Conservation (phyloP, 2,888 invertebrate species). For the Nowickia ferox region DNA sequence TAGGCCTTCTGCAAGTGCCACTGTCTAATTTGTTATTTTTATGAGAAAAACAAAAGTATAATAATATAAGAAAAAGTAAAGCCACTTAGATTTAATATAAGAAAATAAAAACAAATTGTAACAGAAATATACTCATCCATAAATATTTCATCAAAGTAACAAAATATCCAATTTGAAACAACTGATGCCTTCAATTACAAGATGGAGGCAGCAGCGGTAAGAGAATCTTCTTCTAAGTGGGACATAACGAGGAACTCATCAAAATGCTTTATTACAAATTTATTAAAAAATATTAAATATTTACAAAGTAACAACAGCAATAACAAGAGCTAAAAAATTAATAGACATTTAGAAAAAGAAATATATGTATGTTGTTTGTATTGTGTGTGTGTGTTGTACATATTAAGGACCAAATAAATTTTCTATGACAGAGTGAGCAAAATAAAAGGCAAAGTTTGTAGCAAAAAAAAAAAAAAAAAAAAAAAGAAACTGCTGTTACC, state of each 20-base stretch:
- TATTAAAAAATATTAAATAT: constrained; percentile 32
- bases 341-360: constrained; percentile 19
- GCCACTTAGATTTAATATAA: no score
- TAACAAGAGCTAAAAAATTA: constrained; percentile 13
- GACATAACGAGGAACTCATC: neutral
- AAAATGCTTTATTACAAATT: constrained; percentile 49
- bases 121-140: neutral
- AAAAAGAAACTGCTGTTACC: constrained; percentile 32
- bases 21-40: no score
- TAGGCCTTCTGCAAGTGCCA: no score
- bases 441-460: neutral
- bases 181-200: constrained; percentile 19
- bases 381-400: no score
- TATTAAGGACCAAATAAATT: constrained; percentile 48
- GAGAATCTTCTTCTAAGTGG: no score
- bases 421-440: constrained; percentile 6
- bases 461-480: no score
- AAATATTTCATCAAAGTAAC: neutral
- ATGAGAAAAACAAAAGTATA: no score
- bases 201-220: neutral
- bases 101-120: neutral
- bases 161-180: constrained; percentile 35
- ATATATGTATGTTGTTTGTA: neutral
- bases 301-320: constrained; percentile 42
- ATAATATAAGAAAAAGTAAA: no score